Evolutionary conservation across 2,888 invertebrate species (phyloP), one percentile per base, ranked within the genome.

Genomic region (Callyntrura guangdongensis): DNA sequence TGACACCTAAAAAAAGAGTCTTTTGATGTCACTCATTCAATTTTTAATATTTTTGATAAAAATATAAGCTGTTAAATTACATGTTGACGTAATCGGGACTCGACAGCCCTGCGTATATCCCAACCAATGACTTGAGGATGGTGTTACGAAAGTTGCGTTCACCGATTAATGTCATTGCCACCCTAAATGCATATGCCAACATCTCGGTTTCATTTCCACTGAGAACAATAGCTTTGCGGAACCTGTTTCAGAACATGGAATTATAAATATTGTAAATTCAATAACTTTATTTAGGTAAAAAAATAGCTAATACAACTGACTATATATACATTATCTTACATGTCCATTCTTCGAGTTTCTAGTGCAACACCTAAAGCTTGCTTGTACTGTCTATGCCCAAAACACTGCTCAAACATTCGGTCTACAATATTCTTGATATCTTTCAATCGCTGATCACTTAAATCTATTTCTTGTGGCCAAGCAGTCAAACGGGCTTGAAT

Each of bases 1-100:
- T 99, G 98, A 94, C 99, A 99, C 93, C 94, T 94, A 81, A 11
- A 36, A 47, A 6, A 61, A 82, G 8, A 22, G 22, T 25, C 47
- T 59, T 47, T 20, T 14, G 61, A 77, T 49, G 20, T 74, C 22
- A 74, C 1, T 36, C 6, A 49, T 56, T 25, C 22, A n/a, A 45
- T 20, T 85, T 4, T 36, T 67, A 11, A 67, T n/a, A 36, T 36
- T 53, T 49, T 84, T 17, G 36, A 53, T n/a, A 20, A 36, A 47
- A 53, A 47, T 45, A 0, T 25, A 82, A 79, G 8, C 17, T 56
- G 45, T 20, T 79, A 64, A 45, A 88, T 90, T 92, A 94, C 97
- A 99, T 99, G 95, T 98, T 99, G 20, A 99, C 99, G 95, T 99
- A 99, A 95, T 99, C 99, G 0, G 99, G 99, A 45, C 98, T 97